Evolutionary conservation across 2,797 vertebrate species (phyloP).

Genomic region (Sylvilagus floridanus): DNA sequence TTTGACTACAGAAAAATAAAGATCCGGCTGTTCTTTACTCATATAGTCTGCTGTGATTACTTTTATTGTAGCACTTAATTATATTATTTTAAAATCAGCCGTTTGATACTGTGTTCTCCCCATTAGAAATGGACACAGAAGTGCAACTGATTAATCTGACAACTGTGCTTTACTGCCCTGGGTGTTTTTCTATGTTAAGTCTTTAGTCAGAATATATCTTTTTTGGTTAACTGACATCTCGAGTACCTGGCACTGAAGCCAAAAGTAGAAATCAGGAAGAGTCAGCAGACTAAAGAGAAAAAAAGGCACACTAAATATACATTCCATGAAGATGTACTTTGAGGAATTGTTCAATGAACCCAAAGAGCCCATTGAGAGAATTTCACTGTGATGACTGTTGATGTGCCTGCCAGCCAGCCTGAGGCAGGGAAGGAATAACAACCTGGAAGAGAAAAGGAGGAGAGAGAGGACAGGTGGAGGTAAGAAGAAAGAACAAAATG

Average conservation of each 20-base stretch:
- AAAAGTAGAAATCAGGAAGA: background rate
- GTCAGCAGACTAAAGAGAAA: background rate
- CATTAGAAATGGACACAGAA: conserved; percentile 42
- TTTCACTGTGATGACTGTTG: too few relatives aligned
- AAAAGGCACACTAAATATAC: background rate
- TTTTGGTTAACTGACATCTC: conserved; percentile 23
- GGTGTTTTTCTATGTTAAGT: background rate
- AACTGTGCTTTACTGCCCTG: background rate
- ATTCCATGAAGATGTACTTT: background rate
- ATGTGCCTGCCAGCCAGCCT: background rate
- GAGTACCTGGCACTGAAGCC: background rate
- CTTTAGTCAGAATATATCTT: background rate
- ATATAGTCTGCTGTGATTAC: background rate
- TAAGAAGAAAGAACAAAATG: background rate
- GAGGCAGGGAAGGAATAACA: background rate
- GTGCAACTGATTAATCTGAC: background rate
- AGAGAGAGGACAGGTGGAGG: background rate
- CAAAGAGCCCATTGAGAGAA: background rate
- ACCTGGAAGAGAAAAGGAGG: background rate
- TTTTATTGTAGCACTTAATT: conserved; percentile 52
- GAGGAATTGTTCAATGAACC: background rate
- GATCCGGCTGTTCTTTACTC: conserved; percentile 16
- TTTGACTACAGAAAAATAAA: background rate
- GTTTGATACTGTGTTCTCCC: background rate
- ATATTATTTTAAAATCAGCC: conserved; percentile 17